These are phyloP conservation scores for Fundulus diaphanus DNA, from an alignment of 2,797 vertebrate species.

Conservation along the genomic window DNA sequence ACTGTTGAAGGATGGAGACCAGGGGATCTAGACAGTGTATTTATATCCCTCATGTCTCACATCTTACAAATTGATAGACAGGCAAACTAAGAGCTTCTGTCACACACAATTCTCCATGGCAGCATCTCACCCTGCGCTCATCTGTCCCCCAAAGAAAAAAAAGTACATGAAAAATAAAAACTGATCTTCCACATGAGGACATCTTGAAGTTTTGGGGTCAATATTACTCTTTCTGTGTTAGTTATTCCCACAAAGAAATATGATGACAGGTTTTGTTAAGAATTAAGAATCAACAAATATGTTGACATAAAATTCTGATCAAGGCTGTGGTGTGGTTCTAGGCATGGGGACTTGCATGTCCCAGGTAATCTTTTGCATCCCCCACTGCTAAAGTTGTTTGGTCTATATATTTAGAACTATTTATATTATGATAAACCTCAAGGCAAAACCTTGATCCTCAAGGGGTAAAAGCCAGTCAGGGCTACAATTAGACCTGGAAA, in stretches of 20 bases:
- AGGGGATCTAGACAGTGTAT: conserved; percentile 76
- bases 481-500: conserved; percentile 68
- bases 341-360: background rate
- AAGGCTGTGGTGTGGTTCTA: background rate
- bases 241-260: background rate
- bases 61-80: conserved; percentile 76
- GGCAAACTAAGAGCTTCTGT: conserved; percentile 74
- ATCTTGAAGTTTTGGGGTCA: background rate
- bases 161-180: conserved; percentile 2
- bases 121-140: conserved; percentile 37
- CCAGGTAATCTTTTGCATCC: background rate
- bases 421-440: conserved; percentile 45
- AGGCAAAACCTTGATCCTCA: conserved; percentile 55
- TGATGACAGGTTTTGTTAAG: background rate
- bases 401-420: conserved; percentile 2
- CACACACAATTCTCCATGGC: conserved; percentile 71
- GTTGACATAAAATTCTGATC: background rate
- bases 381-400: conserved; percentile 37
- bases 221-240: background rate
- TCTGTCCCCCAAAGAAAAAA: conserved; percentile 34
- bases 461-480: conserved; percentile 34
- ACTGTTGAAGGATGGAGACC: conserved; percentile 70
- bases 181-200: background rate
- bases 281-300: background rate
- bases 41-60: conserved; percentile 79